Evolutionary conservation across 2,113 vertebrate genomes (phyloP).

Genomic region (Otis tarda): DNA sequence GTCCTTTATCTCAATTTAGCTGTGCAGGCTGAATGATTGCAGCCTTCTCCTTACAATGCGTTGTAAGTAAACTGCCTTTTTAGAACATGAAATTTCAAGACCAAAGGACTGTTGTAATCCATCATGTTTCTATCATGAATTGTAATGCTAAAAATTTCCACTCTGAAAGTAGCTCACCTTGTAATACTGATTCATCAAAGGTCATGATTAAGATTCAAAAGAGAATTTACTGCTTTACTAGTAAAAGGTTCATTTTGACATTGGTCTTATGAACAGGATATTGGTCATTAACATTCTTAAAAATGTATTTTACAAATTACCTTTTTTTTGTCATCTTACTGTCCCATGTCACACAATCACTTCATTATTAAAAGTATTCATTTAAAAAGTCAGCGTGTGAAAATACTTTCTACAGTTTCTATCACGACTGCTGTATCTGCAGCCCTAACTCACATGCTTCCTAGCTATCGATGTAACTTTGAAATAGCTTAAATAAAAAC

Average conservation of each 20-base stretch:
- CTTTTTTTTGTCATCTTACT: background rate
- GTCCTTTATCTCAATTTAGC: background rate
- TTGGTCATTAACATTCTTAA: background rate
- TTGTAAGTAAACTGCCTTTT: conserved; percentile 5
- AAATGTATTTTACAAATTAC: background rate
- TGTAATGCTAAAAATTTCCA: background rate
- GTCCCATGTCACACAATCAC: background rate
- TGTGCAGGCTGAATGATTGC: background rate
- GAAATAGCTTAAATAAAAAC: background rate
- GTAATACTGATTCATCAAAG: background rate
- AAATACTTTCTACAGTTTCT: background rate
- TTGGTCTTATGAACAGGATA: background rate
- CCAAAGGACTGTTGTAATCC: background rate
- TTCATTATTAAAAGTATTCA: background rate
- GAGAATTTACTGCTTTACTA: background rate
- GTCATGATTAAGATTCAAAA: background rate
- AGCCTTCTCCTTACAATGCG: background rate
- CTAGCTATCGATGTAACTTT: background rate
- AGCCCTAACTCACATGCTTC: background rate
- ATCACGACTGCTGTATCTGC: background rate
- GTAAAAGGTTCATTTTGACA: background rate
- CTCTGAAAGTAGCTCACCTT: background rate
- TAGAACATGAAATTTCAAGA: background rate
- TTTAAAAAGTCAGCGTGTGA: background rate
- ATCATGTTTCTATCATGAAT: background rate